Conservation (phyloP, 2,888 invertebrate genomes). For the Dasysyrphus tricinctus region DNA sequence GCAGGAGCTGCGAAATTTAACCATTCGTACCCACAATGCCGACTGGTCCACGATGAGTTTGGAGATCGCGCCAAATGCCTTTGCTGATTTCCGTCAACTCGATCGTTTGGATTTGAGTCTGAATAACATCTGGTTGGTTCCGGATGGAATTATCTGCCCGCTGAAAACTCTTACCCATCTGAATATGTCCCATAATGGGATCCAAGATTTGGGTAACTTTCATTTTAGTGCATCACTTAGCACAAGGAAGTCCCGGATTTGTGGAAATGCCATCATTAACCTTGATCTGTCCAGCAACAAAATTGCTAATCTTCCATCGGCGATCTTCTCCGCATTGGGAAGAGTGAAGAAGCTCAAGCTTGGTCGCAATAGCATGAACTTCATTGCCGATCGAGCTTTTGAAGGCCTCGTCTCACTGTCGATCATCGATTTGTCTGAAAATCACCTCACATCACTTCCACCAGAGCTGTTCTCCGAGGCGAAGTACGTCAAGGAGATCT, state of each 20-base stretch:
- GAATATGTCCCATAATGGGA: conserved; percentile 93
- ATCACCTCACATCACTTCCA: conserved; percentile 94
- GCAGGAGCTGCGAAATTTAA: conserved; percentile 92
- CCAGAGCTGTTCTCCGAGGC: conserved; percentile 92
- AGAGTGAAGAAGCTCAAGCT: conserved; percentile 92
- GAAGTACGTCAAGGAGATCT: conserved; percentile 93
- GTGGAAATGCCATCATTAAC: conserved; percentile 88
- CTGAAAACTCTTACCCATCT: conserved; percentile 90
- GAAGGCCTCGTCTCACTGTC: conserved; percentile 91
- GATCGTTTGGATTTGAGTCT: conserved; percentile 93
- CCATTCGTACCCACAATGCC: conserved; percentile 92
- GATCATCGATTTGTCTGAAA: conserved; percentile 94
- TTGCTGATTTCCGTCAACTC: conserved; percentile 90
- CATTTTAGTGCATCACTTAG: conserved; percentile 89
- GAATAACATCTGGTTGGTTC: conserved; percentile 95
- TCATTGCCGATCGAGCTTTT: conserved; percentile 93
- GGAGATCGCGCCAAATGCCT: conserved; percentile 91
- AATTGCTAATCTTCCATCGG: conserved; percentile 91
- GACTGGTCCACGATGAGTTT: conserved; percentile 94
- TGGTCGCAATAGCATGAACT: conserved; percentile 93
- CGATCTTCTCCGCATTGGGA: conserved; percentile 91
- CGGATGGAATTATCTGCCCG: conserved; percentile 93
- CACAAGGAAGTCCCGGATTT: conserved; percentile 83
- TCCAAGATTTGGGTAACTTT: conserved; percentile 94
- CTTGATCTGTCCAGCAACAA: conserved; percentile 94